Percentiles rank a stretch among this genome's conserved stretches.
phyloP scores from a whole-genome alignment of 1,140 invertebrate genomes.

The Drosophila takahashii region DNA sequence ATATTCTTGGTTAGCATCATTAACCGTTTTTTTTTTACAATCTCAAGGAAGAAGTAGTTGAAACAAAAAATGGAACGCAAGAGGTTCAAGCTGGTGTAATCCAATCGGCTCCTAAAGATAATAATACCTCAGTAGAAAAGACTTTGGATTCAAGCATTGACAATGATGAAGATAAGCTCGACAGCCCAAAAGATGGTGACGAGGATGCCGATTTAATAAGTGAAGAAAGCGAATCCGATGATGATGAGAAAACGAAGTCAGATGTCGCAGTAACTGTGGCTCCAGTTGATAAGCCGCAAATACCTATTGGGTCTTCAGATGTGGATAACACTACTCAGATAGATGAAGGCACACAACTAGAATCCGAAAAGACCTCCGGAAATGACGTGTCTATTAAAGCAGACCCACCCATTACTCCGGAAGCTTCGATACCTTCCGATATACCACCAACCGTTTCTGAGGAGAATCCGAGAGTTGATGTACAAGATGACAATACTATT shows the following conservation, averaged over 20 bases:
- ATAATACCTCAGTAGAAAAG: background rate
- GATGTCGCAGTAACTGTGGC: background rate
- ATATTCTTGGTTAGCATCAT: no score
- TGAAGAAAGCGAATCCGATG: background rate
- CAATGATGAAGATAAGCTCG: background rate
- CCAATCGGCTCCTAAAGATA: background rate
- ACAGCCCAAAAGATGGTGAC: background rate
- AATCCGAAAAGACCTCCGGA: background rate
- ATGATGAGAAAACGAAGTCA: background rate
- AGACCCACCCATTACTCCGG: background rate
- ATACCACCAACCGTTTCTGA: background rate
- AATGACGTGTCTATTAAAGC: background rate
- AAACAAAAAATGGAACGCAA: background rate
- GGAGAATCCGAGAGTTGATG: background rate
- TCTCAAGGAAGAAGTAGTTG: conserved; percentile 1
- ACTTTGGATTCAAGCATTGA: background rate
- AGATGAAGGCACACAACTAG: background rate
- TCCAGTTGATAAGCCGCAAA: background rate
- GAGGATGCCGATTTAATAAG: background rate
- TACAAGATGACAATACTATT: background rate
- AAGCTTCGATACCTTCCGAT: background rate
- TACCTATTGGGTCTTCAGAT: background rate
- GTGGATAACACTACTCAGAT: background rate
- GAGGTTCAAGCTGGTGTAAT: background rate
- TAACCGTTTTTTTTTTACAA: background rate